Evolutionary conservation across 2,113 vertebrate genomes (phyloP), one percentile per base, ranked within the genome.

Genomic region (Lophura nycthemera): DNA sequence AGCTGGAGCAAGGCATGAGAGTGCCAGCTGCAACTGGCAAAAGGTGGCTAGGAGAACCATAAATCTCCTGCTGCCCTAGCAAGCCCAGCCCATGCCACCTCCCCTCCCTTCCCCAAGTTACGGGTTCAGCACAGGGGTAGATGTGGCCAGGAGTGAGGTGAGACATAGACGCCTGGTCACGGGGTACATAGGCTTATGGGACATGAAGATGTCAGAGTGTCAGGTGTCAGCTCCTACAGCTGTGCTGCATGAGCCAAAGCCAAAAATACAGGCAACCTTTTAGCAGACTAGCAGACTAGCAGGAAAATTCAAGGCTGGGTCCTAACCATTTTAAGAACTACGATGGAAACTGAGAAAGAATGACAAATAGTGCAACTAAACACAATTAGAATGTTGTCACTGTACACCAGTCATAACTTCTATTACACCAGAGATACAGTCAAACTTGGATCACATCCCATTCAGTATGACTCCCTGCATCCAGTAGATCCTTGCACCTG

Each of bases 61-160:
- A 48, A 85, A 72, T 43, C 59, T 89, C 38, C 61, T 22, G 2
- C 11, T 3, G 0, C 27, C 8, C 1, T 0, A 52, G 63, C 16
- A 57, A 63, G 11, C 29, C 25, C 22, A 34, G 8, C 24, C 60
- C 8, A 19, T 2, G 1, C 9, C 8, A 61, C 16, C 42, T 19
- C 47, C 56, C 12, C 48, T 45, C 5, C 36, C 30, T 50, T 67
- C 27, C 40, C 13, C 0, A 0, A 7, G 8, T 45, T 9, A 82
- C 20, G 8, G 56, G 15, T 34, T 74, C 34, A 50, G 12, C 22
- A 13, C 13, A 42, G 21, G 66, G 16, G 4, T 61, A 22, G 16
- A 71, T 0, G 0, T 19, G 15, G 15, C 24, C 3, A 0, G 21
- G 19, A 65, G 13, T 16, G 14, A 56, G 2, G 7, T 0, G 0